phyloP scores from a whole-genome alignment of 1,140 invertebrate genomes.

The Papilio glaucus region DNA sequence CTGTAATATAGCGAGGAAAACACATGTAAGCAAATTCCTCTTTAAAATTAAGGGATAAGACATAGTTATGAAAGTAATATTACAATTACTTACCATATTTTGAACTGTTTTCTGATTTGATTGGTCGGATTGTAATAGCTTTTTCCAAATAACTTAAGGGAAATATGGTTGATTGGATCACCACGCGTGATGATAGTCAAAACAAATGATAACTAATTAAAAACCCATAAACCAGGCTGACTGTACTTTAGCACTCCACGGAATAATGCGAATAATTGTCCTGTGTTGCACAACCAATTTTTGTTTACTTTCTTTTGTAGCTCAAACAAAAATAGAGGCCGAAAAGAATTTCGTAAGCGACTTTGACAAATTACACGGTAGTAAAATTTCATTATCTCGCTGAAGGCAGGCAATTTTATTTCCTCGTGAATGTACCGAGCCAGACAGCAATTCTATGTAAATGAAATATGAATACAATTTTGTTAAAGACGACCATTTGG shows the following conservation, averaged over 20 bases:
- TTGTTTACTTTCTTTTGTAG: not conserved
- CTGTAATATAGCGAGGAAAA: not conserved
- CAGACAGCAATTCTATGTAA: constrained; percentile 17
- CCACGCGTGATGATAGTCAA: no score
- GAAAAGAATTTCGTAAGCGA: constrained; percentile 22
- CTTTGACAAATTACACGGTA: constrained; percentile 25
- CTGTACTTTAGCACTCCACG: no score
- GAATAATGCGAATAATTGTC: not conserved
- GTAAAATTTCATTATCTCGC: constrained; percentile 27
- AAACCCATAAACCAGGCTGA: no score
- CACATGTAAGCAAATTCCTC: no score
- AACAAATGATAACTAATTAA: no score
- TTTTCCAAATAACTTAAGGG: not conserved
- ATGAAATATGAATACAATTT: constrained; percentile 26
- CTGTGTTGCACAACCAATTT: not conserved
- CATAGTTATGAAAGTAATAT: not conserved
- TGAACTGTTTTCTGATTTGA: no score
- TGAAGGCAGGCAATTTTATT: constrained; percentile 26
- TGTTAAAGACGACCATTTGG: constrained; percentile 25
- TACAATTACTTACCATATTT: not conserved
- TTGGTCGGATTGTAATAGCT: no score
- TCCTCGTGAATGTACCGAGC: constrained; percentile 7
- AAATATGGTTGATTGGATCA: not conserved
- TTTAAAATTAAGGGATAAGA: not conserved
- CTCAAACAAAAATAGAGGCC: constrained; percentile 9